A percentile compares a stretch with the other conserved stretches of the same genome.
Evolutionary conservation across 2,888 invertebrate species (phyloP).

Genomic region (Drosophila koepferae): DNA sequence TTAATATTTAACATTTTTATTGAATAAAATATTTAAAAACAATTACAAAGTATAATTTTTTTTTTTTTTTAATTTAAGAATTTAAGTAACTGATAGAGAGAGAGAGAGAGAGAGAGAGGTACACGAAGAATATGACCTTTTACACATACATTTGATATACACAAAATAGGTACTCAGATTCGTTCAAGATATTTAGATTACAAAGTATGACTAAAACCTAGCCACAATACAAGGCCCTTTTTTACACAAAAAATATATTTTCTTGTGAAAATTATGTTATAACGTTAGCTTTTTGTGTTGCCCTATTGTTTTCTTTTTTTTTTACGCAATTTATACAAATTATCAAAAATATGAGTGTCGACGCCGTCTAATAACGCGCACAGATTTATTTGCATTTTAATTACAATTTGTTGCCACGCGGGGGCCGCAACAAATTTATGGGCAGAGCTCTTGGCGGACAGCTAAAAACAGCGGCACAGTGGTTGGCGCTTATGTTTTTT

Average conservation of each 20-base stretch:
- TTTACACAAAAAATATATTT: background rate
- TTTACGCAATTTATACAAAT: constrained; percentile 65
- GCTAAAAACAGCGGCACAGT: background rate
- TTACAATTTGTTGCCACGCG: constrained; percentile 64
- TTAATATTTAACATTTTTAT: background rate
- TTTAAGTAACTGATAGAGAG: background rate
- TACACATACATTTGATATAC: background rate
- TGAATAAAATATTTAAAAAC: background rate
- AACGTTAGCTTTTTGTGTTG: background rate
- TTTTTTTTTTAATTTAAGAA: too few species aligned
- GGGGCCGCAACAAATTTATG: constrained; percentile 51
- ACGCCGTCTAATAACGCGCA: constrained; percentile 47
- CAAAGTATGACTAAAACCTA: background rate
- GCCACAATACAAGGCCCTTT: background rate
- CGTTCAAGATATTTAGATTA: background rate
- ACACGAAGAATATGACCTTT: too few species aligned
- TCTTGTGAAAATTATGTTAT: background rate
- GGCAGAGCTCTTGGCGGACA: constrained; percentile 8
- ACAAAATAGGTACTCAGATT: background rate
- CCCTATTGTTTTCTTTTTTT: background rate
- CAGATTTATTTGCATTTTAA: constrained; percentile 79
- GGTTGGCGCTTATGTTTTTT: background rate
- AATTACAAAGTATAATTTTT: background rate
- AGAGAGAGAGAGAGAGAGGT: background rate
- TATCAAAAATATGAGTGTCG: constrained; percentile 42